Base-by-base conservation (phyloP, 2,797 vertebrate species). In the Rhinella marina region DNA sequence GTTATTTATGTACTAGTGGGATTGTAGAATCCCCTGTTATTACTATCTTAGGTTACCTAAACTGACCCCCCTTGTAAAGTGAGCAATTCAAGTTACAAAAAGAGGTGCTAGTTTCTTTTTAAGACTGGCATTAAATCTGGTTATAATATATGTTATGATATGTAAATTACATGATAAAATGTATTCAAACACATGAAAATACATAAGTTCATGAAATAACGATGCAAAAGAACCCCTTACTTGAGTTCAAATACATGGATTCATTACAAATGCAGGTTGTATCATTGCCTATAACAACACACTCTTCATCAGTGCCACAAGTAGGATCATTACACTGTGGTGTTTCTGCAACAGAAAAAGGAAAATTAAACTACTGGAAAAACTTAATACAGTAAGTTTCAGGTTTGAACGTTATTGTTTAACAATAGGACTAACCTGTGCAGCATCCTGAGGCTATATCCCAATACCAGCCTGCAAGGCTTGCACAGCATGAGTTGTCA, bases 141-240 rank as follows among this genome's bases (percentile, higher is more conserved):
- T 4, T 41, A 41, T 41, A 41, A 41, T 41, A 41, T 3, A 41
- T 41, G 41, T 41, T 41, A 41, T 41, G 41, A 41, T 41, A 41
- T 41, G 41, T 41, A 41, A 41, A 5, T 4, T 41, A 41, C 41
- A 41, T 41, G 41, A 41, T 41, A 1, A 54, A 54, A 54, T 54
- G 13, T 14, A 54, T 59, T 59, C 6, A 59, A 59, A 59, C 17
- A 59, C 57, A 59, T 19, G 16, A 19, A 17, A 59, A 19, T 19
- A 19, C 3, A 59, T 59, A 56, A 16, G 4, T 12, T 14, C 54
- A 14, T 56, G 3, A 2, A 59, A 59, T 59, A 59, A 17, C 1
- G 17, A 59, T 17, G 7, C n/a, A 62, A 23, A 62, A 62, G 23
- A n/a, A 50, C 16, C 76, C 41, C 68, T 82, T 72, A 87, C 79